Conservation (phyloP, 2,797 vertebrate genomes). For the Sebastes melanostomus region DNA sequence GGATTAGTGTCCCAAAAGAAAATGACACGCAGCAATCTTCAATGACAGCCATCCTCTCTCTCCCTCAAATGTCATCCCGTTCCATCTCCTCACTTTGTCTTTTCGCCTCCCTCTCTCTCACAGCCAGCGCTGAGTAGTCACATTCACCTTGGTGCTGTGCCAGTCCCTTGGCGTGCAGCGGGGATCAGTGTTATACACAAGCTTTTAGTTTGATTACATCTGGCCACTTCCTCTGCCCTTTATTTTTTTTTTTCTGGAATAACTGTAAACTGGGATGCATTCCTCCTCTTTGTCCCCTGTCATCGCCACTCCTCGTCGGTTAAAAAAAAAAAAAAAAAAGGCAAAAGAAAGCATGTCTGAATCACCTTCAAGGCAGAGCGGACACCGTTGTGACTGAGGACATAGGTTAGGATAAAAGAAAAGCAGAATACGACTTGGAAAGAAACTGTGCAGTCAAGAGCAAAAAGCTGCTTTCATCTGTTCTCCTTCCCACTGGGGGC, state of each 20-base stretch:
- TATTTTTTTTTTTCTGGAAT: constrained; percentile 49
- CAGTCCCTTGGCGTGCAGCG: constrained; percentile 59
- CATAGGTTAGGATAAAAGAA: constrained; percentile 15
- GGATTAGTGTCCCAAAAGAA: constrained; percentile 58
- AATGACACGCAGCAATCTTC: constrained; percentile 61
- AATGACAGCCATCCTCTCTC: constrained; percentile 54
- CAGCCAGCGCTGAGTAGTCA: constrained; percentile 54
- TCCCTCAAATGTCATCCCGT: constrained; percentile 62
- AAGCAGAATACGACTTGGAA: constrained; percentile 2
- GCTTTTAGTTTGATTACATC: constrained; percentile 86
- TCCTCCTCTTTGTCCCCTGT: constrained; percentile 44
- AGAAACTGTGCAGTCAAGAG: constrained; percentile 22
- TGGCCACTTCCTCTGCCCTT: constrained; percentile 64
- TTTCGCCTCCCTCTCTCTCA: constrained; percentile 24
- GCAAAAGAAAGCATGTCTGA: not conserved
- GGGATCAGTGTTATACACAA: constrained; percentile 62
- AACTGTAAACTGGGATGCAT: constrained; percentile 68
- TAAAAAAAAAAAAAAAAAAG: not conserved
- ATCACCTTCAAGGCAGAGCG: constrained; percentile 31
- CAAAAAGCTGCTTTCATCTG: constrained; percentile 39
- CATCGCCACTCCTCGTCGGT: constrained; percentile 19
- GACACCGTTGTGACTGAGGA: constrained; percentile 4
- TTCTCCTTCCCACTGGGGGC: constrained; percentile 23
- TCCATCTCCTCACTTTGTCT: constrained; percentile 63
- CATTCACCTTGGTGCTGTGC: constrained; percentile 76